Evolutionary conservation across 2,797 vertebrate genomes (phyloP), one percentile per base, ranked within the genome.

Genomic region (Thamnophis elegans): DNA sequence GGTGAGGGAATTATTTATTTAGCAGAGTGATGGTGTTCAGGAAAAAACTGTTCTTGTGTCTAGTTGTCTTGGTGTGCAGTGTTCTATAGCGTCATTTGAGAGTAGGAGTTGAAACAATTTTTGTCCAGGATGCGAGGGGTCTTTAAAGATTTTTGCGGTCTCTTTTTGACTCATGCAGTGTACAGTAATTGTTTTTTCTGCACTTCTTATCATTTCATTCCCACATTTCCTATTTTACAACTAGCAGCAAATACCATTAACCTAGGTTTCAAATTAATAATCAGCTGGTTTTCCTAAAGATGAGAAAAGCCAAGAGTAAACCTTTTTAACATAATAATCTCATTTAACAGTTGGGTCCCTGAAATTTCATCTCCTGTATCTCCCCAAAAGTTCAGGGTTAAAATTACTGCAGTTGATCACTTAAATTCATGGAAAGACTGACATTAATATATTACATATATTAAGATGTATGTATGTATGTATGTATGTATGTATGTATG

Each of bases 231-330:
- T 89, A 25, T 91, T 92, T 87, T 91, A 87, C 60, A 89, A 51
- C 32, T 93, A 88, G 62, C 22, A 94, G 54, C 65, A 42, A 85
- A 25, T 0, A 90, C 0, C 42, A 7, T 93, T 93, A 87, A 14
- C 8, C 16, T 16, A 82, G 42, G 92, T 92, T 92, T 94, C 82
- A 62, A 92, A 36, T 54, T 91, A 14, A 58, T 87, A 47, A 22
- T 92, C 89, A 28, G 0, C 93, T 95, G 12, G 1, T 92, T 54
- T 94, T 95, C 25, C 22, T 51, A 42, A 25, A 16, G 32, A 87
- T 5, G 54, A 86, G 36, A 16, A 92, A 36, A 1, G 90, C 20
- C 68, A 7, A 32, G 82, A 85, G 13, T 25, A 87, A 42, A 1
- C 53, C 16, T 78, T 91, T 94, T 58, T 93, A 85, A 88, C 62